Evolutionary conservation across 2,888 invertebrate genomes (phyloP).

Genomic region (Chrysomela aeneicollis): DNA sequence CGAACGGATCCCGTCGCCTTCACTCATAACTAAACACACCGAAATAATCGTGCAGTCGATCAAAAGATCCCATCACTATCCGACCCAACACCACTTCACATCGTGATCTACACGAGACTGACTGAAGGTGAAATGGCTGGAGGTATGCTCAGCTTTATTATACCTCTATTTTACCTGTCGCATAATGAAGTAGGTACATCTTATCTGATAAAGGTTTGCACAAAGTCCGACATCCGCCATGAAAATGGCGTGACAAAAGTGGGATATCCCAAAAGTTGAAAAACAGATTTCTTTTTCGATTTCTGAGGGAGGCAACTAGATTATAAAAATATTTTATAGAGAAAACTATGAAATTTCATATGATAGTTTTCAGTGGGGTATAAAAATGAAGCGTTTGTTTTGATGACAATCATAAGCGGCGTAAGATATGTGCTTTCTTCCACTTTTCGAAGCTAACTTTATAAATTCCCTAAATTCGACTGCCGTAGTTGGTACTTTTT

Average conservation of each 20-base stretch:
- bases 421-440: too few relatives aligned
- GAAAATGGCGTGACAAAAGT: background rate
- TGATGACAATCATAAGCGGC: too few relatives aligned
- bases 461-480: too few relatives aligned
- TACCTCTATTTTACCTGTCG: constrained; percentile 30
- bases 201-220: constrained; percentile 32
- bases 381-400: too few relatives aligned
- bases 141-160: constrained; percentile 5
- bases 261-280: background rate
- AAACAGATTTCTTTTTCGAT: background rate
- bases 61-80: constrained; percentile 8
- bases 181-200: constrained; percentile 28
- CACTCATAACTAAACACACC: background rate
- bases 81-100: constrained; percentile 14
- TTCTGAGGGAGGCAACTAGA: too few relatives aligned
- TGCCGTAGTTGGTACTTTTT: too few relatives aligned
- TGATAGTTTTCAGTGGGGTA: too few relatives aligned
- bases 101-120: background rate
- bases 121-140: constrained; percentile 3
- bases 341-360: too few relatives aligned
- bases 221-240: background rate
- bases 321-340: too few relatives aligned
- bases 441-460: too few relatives aligned
- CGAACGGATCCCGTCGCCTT: background rate
- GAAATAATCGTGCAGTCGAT: background rate